These are phyloP conservation scores for Gortyna flavago DNA, from an alignment of 2,888 invertebrate genomes.

Conservation along the genomic window DNA sequence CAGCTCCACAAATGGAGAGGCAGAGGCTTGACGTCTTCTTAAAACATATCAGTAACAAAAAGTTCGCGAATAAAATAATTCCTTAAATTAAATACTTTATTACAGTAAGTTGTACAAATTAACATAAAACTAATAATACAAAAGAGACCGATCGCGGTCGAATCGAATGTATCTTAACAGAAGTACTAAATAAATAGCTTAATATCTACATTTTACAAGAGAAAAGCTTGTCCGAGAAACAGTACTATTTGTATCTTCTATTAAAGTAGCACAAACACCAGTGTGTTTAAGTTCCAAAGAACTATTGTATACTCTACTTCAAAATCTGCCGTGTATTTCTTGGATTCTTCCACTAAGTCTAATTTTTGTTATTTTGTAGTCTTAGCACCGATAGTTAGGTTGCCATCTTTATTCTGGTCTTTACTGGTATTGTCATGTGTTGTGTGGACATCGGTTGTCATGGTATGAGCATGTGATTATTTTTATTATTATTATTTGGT, in stretches of 20 bases:
- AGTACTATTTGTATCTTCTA: conserved; percentile 9
- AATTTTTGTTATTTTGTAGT: conserved; percentile 26
- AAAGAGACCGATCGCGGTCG: conserved; percentile 31
- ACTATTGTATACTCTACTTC: background rate
- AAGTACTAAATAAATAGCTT: conserved; percentile 67
- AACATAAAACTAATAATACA: conserved; percentile 56
- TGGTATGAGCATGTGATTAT: background rate
- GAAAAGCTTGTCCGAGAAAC: conserved; percentile 18
- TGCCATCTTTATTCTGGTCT: conserved; percentile 10
- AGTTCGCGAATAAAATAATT: conserved; percentile 22
- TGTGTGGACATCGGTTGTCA: background rate
- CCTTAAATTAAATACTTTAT: conserved; percentile 56
- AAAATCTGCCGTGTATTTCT: conserved; percentile 40
- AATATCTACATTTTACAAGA: conserved; percentile 55
- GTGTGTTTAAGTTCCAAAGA: conserved; percentile 11
- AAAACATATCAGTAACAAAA: background rate
- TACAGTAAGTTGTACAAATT: conserved; percentile 59
- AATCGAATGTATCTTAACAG: conserved; percentile 26
- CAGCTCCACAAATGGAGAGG: background rate
- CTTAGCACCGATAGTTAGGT: conserved; percentile 22
- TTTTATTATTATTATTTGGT: no score
- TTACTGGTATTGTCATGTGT: background rate
- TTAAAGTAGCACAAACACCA: conserved; percentile 15
- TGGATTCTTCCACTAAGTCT: conserved; percentile 27
- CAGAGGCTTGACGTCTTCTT: background rate